phyloP scores from a whole-genome alignment of 2,797 vertebrate genomes.

The Eidolon dupreanum region DNA sequence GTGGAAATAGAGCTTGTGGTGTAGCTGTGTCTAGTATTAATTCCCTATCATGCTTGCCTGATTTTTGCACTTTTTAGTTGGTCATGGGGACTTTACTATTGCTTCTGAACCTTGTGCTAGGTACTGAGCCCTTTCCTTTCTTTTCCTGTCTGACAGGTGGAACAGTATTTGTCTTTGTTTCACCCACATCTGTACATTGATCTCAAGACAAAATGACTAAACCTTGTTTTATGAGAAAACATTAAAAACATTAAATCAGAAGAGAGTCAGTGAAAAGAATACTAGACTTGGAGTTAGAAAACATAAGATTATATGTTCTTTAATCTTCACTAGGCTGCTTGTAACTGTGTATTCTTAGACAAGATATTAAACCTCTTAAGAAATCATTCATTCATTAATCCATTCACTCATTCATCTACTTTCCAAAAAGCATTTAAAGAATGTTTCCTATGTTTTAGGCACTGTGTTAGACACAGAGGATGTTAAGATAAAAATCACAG shows the following conservation, averaged over 20 bases:
- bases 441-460: not conserved
- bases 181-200: not conserved
- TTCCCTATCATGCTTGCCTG: not conserved
- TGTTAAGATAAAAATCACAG: conserved; percentile 24
- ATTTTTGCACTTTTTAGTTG: not conserved
- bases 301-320: not conserved
- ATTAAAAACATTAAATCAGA: not conserved
- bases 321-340: not conserved
- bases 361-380: not conserved
- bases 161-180: not conserved
- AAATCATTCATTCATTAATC: not conserved
- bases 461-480: not conserved
- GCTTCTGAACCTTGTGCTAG: not conserved
- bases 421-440: not conserved
- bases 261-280: not conserved
- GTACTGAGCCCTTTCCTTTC: not conserved
- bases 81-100: not conserved
- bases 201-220: conserved; percentile 1
- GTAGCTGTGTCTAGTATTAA: not conserved
- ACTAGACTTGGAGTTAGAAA: not conserved
- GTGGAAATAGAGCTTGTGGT: not conserved
- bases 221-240: not conserved
- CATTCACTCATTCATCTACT: not conserved
- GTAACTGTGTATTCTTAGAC: not conserved
- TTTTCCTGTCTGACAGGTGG: not conserved